Evolutionary conservation across 2,113 vertebrate genomes (phyloP).

Genomic region (Macaca fascicularis): DNA sequence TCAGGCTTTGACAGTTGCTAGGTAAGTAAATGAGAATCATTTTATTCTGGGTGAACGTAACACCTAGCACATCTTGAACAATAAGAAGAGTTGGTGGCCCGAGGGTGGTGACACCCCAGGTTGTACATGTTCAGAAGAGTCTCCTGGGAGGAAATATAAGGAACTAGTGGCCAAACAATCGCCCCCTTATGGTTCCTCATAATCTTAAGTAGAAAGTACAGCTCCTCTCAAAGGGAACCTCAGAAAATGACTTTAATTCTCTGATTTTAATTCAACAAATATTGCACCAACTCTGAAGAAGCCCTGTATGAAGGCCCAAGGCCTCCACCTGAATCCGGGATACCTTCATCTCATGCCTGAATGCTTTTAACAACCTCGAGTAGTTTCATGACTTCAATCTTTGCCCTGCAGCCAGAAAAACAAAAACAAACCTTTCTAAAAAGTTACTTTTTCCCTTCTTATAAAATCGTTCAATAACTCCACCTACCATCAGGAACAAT

Average conservation of each 20-base stretch:
- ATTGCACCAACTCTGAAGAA: not conserved
- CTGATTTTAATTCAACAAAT: not conserved
- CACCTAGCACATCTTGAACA: conserved; percentile 57
- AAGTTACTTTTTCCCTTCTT: not conserved
- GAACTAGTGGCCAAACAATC: not conserved
- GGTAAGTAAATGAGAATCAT: conserved; percentile 69
- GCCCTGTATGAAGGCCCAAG: not conserved
- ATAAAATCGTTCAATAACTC: not conserved
- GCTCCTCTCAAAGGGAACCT: not conserved
- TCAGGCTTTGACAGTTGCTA: conserved; percentile 59
- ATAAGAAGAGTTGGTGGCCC: conserved; percentile 60
- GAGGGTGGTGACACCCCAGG: conserved; percentile 32
- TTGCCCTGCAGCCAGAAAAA: not conserved
- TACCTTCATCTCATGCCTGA: not conserved
- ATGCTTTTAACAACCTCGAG: not conserved
- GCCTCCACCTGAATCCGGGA: not conserved
- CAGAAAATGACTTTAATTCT: not conserved
- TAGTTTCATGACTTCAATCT: not conserved
- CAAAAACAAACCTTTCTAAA: not conserved
- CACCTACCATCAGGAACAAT: not conserved
- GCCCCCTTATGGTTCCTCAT: not conserved
- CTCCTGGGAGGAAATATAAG: not conserved
- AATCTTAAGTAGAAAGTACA: not conserved
- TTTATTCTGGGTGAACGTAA: conserved; percentile 74
- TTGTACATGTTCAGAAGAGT: not conserved